These are phyloP conservation scores for Platycheirus albimanus DNA, from an alignment of 2,888 invertebrate species.

Conservation along the genomic window DNA sequence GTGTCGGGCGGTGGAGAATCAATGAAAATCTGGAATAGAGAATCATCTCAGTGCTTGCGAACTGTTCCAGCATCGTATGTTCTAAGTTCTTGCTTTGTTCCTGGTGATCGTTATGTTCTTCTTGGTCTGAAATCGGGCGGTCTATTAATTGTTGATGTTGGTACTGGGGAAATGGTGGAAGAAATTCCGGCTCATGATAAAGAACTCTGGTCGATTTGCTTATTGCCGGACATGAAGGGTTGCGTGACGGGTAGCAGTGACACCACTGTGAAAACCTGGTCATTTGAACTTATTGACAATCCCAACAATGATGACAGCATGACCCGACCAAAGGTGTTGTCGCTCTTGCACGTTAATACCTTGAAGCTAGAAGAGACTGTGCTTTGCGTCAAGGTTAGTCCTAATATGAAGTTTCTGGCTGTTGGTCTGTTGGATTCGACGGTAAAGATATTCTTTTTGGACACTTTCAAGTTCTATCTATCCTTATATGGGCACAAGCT, in stretches of 20 bases:
- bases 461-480: conserved; percentile 97
- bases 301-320: conserved; percentile 86
- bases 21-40: conserved; percentile 95
- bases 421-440: conserved; percentile 96
- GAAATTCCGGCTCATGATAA: conserved; percentile 91
- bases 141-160: conserved; percentile 92
- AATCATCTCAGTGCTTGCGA: conserved; percentile 87
- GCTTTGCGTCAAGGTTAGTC: conserved; percentile 91
- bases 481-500: conserved; percentile 98
- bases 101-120: conserved; percentile 94
- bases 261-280: conserved; percentile 96
- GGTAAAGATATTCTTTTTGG: conserved; percentile 96
- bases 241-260: conserved; percentile 94
- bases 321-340: conserved; percentile 85
- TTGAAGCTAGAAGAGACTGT: conserved; percentile 94
- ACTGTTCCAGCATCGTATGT: conserved; percentile 88
- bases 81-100: conserved; percentile 89
- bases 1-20: conserved; percentile 94
- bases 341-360: conserved; percentile 90
- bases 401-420: conserved; percentile 93
- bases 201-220: conserved; percentile 90
- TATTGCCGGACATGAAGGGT: conserved; percentile 92
- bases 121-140: conserved; percentile 93
- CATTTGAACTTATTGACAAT: conserved; percentile 92
- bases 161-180: conserved; percentile 91